These are phyloP conservation scores for Nomada fucata DNA, from an alignment of 2,888 invertebrate species.

Conservation along the genomic window DNA sequence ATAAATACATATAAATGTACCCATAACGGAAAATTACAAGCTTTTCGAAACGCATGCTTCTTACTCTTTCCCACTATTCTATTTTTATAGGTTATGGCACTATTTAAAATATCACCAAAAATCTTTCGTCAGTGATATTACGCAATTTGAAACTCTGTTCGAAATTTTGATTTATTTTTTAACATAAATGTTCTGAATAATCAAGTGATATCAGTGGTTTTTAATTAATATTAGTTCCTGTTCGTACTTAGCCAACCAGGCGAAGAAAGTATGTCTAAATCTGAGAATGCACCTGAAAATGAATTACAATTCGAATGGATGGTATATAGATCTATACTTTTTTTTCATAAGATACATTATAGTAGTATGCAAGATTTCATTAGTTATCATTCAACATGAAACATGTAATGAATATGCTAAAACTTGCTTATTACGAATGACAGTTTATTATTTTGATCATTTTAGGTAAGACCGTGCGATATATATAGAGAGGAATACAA, in stretches of 20 bases:
- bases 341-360: background rate
- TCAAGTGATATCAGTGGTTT: conserved; percentile 9
- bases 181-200: background rate
- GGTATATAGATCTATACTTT: conserved; percentile 48
- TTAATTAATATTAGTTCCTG: background rate
- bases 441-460: conserved; percentile 14
- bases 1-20: background rate
- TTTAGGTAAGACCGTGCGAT: conserved; percentile 91
- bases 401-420: background rate
- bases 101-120: background rate
- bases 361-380: background rate
- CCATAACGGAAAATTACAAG: background rate
- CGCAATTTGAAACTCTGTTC: background rate
- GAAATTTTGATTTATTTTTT: background rate
- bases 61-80: background rate
- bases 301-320: conserved; percentile 53
- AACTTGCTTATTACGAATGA: background rate
- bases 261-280: conserved; percentile 24
- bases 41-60: background rate
- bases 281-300: background rate
- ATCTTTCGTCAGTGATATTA: background rate
- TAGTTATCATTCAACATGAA: background rate
- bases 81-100: background rate
- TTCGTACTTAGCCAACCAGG: background rate
- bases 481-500: conserved; percentile 92